A percentile compares a stretch with the other conserved stretches of the same genome.
phyloP scores from a whole-genome alignment of 1,140 invertebrate species.

The Lordiphosa collinella region DNA sequence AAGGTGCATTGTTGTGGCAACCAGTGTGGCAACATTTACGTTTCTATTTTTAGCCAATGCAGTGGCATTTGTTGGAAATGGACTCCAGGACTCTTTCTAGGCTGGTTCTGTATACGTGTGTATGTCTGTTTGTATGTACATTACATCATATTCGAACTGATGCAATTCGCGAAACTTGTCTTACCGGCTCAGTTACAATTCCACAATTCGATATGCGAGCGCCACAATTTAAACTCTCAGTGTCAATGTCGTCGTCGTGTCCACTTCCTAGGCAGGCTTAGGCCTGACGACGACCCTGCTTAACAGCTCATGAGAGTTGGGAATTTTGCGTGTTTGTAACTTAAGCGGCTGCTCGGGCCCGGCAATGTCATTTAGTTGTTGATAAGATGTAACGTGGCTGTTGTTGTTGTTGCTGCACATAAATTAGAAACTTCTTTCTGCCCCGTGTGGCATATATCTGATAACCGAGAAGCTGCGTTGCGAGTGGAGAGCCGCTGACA shows the following conservation, averaged over 20 bases:
- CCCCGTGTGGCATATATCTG: conserved; percentile 62
- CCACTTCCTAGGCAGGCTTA: conserved; percentile 32
- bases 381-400: conserved; percentile 59
- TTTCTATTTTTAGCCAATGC: conserved; percentile 56
- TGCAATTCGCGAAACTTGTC: conserved; percentile 73
- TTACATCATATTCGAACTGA: conserved; percentile 71
- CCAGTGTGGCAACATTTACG: conserved; percentile 56
- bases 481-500: conserved; percentile 26
- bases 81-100: conserved; percentile 8
- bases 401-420: conserved; percentile 39
- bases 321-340: conserved; percentile 63
- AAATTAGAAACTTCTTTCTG: conserved; percentile 59
- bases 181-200: conserved; percentile 66
- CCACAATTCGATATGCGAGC: conserved; percentile 70
- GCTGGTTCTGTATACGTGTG: conserved; percentile 11
- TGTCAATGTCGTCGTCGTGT: conserved; percentile 65
- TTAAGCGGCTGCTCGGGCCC: conserved; percentile 52
- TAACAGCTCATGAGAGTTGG: conserved; percentile 42
- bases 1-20: conserved; percentile 9
- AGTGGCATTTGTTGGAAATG: conserved; percentile 68
- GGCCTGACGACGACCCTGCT: conserved; percentile 24
- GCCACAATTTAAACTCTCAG: conserved; percentile 73
- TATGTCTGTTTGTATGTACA: conserved; percentile 61
- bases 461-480: conserved; percentile 48
- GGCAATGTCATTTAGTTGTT: conserved; percentile 67